Evolutionary conservation across 1,140 invertebrate genomes (phyloP), one percentile per base, ranked within the genome.

Genomic region (Lordiphosa clarofinis): DNA sequence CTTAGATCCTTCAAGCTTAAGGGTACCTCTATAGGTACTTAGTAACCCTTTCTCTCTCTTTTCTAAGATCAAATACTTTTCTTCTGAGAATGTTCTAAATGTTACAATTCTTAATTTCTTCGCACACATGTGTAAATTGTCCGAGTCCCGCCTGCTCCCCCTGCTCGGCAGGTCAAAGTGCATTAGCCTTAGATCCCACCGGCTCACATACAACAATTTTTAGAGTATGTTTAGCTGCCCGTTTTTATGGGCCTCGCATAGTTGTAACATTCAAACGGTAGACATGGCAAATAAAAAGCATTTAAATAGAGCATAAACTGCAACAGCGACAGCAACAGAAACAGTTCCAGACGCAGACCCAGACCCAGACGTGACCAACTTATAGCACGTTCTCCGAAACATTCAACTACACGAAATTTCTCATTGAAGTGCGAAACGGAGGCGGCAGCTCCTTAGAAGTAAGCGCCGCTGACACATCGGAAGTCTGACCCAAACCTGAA

Each of bases 301-400:
- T 63, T 69, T 71, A 79, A 79, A 75, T 79, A 82, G 75, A 79
- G 76, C 75, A 81, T 82, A 79, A 79, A 75, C 55, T 67, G 66
- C 71, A 73, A 24, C 42, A 69, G 49, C 65, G 8, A 10, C 37
- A 42, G 12, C 47, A 63, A 60, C 28, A 10, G 19, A 12, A 43
- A 31, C 40, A 56, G 56, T 59, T 42, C 49, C 37, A 70, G 66
- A 56, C 58, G 33, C 58, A 71, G 71, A 79, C 76, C 49, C 37
- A 70, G 66, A 56, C 58, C 36, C 58, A 71, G 71, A 79, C 76
- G 76, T 81, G 75, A 81, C 75, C 57, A 82, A 56, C 74, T 65
- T 58, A 72, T 72, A 62, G 73, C 68, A 73, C 61, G 75, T 62
- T 59, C 48, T 36, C 21, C 42, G 40, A 28, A 33, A 33, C 31